A percentile compares a stretch with the other conserved stretches of the same genome.
These are phyloP conservation scores for Dasysyrphus albostriatus DNA, from an alignment of 2,888 invertebrate genomes.

Conservation along the genomic window DNA sequence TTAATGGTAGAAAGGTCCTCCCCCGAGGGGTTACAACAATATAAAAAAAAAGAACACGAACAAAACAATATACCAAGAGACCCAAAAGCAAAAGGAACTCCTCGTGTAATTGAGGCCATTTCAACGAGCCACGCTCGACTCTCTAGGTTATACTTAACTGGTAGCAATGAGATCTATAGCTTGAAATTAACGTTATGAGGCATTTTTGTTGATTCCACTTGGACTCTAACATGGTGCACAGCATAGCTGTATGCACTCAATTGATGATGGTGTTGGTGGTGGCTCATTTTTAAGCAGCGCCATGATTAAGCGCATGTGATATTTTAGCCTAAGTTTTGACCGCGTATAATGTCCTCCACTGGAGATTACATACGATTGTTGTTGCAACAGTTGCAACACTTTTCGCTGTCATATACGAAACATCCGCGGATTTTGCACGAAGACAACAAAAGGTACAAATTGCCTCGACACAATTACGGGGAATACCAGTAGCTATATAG, in stretches of 20 bases:
- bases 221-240: neutral
- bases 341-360: conserved; percentile 33
- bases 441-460: conserved; percentile 37
- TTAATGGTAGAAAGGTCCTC: conserved; percentile 76
- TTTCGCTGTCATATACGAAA: neutral
- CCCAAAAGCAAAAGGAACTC: conserved; percentile 39
- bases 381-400: conserved; percentile 40
- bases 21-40: conserved; percentile 57
- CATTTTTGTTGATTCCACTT: conserved; percentile 38
- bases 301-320: conserved; percentile 70
- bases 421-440: conserved; percentile 12
- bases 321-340: conserved; percentile 65
- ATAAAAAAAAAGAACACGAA: neutral
- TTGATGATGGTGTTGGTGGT: conserved; percentile 7
- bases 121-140: conserved; percentile 69
- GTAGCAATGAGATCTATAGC: conserved; percentile 75
- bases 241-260: neutral
- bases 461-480: conserved; percentile 55
- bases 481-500: conserved; percentile 63
- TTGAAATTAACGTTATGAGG: conserved; percentile 70
- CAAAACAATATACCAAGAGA: conserved; percentile 36
- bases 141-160: conserved; percentile 76
- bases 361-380: conserved; percentile 28
- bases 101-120: conserved; percentile 75
- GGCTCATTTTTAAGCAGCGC: conserved; percentile 55